phyloP scores from a whole-genome alignment of 2,113 vertebrate species.

The Ictalurus furcatus region DNA sequence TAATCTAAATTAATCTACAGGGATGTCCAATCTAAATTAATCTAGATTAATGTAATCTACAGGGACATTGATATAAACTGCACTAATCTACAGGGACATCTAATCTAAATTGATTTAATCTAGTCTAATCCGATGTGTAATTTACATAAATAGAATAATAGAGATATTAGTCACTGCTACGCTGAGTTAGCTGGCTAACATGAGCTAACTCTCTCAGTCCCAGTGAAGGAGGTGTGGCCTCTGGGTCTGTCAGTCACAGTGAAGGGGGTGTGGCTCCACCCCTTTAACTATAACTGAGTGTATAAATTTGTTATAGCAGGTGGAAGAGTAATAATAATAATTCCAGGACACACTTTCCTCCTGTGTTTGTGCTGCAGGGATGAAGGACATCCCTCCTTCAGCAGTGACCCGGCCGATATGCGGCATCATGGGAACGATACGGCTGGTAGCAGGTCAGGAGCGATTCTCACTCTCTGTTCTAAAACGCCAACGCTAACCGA shows the following conservation, averaged over 20 bases:
- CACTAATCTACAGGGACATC: not conserved
- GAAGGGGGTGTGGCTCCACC: not conserved
- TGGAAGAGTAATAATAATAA: not conserved
- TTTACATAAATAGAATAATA: not conserved
- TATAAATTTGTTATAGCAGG: not conserved
- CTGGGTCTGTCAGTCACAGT: not conserved
- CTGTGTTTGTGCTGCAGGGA: slow-evolving; percentile 71
- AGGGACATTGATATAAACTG: not conserved
- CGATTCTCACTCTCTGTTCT: not conserved
- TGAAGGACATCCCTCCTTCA: slow-evolving; percentile 87
- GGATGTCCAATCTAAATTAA: not conserved
- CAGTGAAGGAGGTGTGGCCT: not conserved
- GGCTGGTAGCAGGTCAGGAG: slow-evolving; percentile 86
- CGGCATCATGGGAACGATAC: slow-evolving; percentile 91
- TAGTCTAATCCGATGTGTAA: not conserved
- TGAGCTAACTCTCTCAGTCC: not conserved
- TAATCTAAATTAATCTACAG: not conserved
- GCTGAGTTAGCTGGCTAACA: not conserved
- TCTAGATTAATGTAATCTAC: not conserved
- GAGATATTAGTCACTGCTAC: not conserved
- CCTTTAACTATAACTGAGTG: not conserved
- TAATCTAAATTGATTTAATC: not conserved
- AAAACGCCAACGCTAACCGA: not conserved
- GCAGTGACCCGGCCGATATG: slow-evolving; percentile 86
- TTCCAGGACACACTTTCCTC: not conserved